phyloP scores from a whole-genome alignment of 2,888 invertebrate genomes.

The Alentia gelatinosa region DNA sequence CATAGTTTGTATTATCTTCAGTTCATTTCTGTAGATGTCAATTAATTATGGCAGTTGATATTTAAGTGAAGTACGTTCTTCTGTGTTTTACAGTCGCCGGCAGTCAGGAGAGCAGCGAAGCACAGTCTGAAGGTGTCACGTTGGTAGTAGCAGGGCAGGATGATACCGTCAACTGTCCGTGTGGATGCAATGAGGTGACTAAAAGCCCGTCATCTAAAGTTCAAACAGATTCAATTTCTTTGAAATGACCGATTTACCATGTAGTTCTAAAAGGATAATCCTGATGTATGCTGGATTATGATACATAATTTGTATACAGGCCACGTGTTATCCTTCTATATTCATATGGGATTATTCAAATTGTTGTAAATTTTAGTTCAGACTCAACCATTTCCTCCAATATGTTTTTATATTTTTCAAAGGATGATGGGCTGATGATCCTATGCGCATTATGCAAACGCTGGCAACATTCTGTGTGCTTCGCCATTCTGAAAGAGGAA shows the following conservation, averaged over 20 bases:
- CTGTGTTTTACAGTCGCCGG: background rate
- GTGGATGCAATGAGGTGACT: slow-evolving; percentile 78
- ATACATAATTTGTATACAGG: too few species aligned
- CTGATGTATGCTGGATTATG: too few species aligned
- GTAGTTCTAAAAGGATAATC: too few species aligned
- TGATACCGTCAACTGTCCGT: slow-evolving; percentile 74
- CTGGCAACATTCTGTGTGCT: slow-evolving; percentile 81
- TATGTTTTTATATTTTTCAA: slow-evolving; percentile 25
- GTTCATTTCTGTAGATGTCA: too few species aligned
- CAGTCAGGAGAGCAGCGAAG: background rate
- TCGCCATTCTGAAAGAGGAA: slow-evolving; percentile 72
- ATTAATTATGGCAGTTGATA: too few species aligned
- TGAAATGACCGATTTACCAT: too few species aligned
- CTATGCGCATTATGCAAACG: slow-evolving; percentile 78
- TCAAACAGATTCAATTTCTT: background rate
- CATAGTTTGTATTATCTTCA: too few species aligned
- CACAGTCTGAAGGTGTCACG: background rate
- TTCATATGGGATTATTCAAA: too few species aligned
- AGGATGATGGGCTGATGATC: slow-evolving; percentile 81
- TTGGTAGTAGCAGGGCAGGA: background rate
- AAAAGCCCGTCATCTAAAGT: background rate
- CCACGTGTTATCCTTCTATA: too few species aligned
- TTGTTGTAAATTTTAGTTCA: too few species aligned
- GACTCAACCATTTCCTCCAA: too few species aligned
- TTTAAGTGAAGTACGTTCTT: too few species aligned